These are phyloP conservation scores for Diachasma alloeum DNA, from an alignment of 1,140 invertebrate genomes.

Conservation along the genomic window DNA sequence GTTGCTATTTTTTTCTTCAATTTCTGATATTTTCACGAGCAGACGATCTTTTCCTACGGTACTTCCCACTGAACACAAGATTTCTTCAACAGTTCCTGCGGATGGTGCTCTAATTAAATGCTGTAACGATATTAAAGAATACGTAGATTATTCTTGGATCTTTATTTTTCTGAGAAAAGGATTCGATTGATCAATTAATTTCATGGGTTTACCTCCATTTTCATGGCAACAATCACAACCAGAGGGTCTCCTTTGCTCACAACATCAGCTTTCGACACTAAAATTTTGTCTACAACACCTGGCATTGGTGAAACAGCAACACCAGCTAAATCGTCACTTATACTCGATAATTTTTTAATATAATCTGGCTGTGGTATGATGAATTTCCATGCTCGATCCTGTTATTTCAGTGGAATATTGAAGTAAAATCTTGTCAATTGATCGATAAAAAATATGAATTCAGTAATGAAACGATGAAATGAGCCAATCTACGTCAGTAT, in stretches of 20 bases:
- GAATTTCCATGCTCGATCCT: slow-evolving; percentile 67
- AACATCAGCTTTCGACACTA: slow-evolving; percentile 80
- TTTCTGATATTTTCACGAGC: slow-evolving; percentile 63
- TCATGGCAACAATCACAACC: slow-evolving; percentile 97
- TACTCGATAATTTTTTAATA: slow-evolving; percentile 54
- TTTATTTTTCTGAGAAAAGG: background rate
- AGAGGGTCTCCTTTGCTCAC: slow-evolving; percentile 86
- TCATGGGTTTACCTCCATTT: slow-evolving; percentile 87
- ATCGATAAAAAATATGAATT: too few relatives aligned
- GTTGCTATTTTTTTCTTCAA: background rate
- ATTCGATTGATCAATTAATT: background rate
- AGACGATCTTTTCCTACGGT: slow-evolving; percentile 81
- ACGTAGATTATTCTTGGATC: background rate
- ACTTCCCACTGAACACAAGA: slow-evolving; percentile 80
- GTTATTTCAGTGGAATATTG: background rate
- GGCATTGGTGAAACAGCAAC: slow-evolving; percentile 91
- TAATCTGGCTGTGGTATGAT: slow-evolving; percentile 64
- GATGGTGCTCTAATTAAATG: slow-evolving; percentile 85
- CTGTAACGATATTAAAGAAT: slow-evolving; percentile 59
- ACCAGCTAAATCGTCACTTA: slow-evolving; percentile 45
- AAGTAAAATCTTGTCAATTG: too few relatives aligned
- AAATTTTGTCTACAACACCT: slow-evolving; percentile 91
- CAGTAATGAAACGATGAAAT: too few relatives aligned
- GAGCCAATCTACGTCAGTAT: too few relatives aligned
- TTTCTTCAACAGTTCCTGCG: slow-evolving; percentile 77